Evolutionary conservation across 2,797 vertebrate species (phyloP), one percentile per base, ranked within the genome.

Genomic region (Ambastaia sidthimunki): DNA sequence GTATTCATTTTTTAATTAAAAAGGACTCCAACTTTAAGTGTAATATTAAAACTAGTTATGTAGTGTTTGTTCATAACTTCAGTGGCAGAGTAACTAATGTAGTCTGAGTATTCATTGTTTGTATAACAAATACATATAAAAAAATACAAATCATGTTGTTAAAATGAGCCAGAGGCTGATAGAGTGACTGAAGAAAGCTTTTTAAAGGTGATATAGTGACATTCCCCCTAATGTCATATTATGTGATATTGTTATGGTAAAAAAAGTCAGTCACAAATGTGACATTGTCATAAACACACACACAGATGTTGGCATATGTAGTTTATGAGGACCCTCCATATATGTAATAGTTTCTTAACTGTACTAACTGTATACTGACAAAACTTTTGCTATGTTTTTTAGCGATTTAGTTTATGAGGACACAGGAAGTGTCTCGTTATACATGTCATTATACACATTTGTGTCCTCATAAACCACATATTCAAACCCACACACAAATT

Each of bases 211-310:
- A 44, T 23, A 41, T 4, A 10, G 34, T 1, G 21, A 5, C 16
- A 57, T 68, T 68, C 50, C 63, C 63, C 52, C 18, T 68, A 67
- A 44, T 25, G 19, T 55, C n/a, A 25, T 23, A 19, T 2, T 34
- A 15, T 41, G 60, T 23, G 1, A 72, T 54, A 16, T 16, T 72
- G 34, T 47, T 62, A 13, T 41, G 21, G 41, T 16, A 47, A 47
- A 25, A 44, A 19, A 68, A 19, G 0, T 76, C 74, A 50, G 72
- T 74, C 72, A 63, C 59, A 81, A 81, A 81, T 73, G 81, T 78
- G 74, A 81, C 77, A 28, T 28, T 62, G 63, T 80, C 77, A 76
- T 71, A 73, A 72, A 78, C 57, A 75, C 62, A 19, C 63, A 57
- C 37, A 57, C 60, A n/a, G n/a, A n/a, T n/a, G n/a, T n/a, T n/a